Evolutionary conservation across 2,888 invertebrate genomes (phyloP).

Genomic region (Aphelenchoides bicaudatus): DNA sequence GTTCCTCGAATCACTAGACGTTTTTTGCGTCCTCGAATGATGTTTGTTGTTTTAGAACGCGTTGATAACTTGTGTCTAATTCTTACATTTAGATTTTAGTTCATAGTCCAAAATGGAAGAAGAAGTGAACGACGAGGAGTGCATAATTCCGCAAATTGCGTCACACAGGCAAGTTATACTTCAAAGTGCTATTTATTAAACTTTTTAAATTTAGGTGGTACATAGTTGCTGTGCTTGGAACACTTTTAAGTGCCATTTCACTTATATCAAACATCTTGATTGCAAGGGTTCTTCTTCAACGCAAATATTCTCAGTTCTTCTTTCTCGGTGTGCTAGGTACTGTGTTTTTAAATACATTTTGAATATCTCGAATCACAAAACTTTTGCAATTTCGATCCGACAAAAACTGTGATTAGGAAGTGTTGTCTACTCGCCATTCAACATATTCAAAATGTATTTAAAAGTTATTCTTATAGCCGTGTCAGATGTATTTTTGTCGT

Average conservation of each 20-base stretch:
- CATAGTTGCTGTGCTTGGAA: slow-evolving; percentile 54
- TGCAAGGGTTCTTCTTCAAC: slow-evolving; percentile 45
- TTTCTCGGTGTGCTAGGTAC: slow-evolving; percentile 54
- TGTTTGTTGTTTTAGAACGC: too few species aligned
- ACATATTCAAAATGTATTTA: too few species aligned
- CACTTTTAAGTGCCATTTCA: slow-evolving; percentile 40
- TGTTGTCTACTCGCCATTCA: too few species aligned
- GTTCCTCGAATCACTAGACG: too few species aligned
- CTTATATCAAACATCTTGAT: slow-evolving; percentile 38
- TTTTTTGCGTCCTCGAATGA: too few species aligned
- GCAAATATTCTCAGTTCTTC: slow-evolving; percentile 53
- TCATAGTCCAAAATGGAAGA: not conserved
- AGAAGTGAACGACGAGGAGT: slow-evolving; percentile 6
- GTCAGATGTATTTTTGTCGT: slow-evolving; percentile 54
- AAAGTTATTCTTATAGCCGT: too few species aligned
- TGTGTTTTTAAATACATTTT: not conserved
- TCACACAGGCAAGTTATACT: too few species aligned
- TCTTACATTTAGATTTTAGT: too few species aligned
- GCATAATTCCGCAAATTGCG: slow-evolving; percentile 2
- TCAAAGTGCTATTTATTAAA: too few species aligned
- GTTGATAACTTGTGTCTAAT: too few species aligned
- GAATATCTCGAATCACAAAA: slow-evolving; percentile 7
- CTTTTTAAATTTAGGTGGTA: slow-evolving; percentile 49
- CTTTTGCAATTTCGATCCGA: too few species aligned
- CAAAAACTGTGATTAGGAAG: too few species aligned